These are phyloP conservation scores for Macrobrachium rosenbergii DNA, from an alignment of 1,140 invertebrate species.

Conservation along the genomic window DNA sequence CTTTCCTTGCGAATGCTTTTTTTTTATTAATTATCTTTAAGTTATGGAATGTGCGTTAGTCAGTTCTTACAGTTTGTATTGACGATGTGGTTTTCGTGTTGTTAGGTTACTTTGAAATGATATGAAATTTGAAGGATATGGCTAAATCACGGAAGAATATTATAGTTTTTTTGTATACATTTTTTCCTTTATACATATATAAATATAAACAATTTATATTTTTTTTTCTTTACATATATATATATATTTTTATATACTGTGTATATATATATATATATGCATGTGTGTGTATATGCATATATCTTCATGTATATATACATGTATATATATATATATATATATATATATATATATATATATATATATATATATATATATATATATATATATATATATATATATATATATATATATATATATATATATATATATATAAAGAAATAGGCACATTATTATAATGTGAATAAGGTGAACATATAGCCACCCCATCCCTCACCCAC, in stretches of 20 bases:
- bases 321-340: slow-evolving; percentile 16
- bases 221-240: no score
- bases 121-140: no score
- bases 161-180: no score
- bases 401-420: slow-evolving; percentile 22
- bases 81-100: no score
- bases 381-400: slow-evolving; percentile 22
- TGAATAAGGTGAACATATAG: not conserved
- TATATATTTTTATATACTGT: not conserved
- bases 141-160: no score
- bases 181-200: not conserved
- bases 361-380: slow-evolving; percentile 2
- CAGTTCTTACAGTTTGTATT: no score
- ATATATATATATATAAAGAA: slow-evolving; percentile 5
- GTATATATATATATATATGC: slow-evolving; percentile 5
- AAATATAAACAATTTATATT: no score
- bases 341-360: slow-evolving; percentile 22
- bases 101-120: no score
- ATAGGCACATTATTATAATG: not conserved
- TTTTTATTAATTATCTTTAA: no score
- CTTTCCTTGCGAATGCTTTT: no score
- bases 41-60: no score
- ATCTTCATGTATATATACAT: not conserved
- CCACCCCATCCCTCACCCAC: no score
- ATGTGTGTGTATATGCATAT: not conserved